A percentile compares a stretch with the other conserved stretches of the same genome.
These are phyloP conservation scores for Lottia gigantea DNA, from an alignment of 2,888 invertebrate species.

Conservation along the genomic window DNA sequence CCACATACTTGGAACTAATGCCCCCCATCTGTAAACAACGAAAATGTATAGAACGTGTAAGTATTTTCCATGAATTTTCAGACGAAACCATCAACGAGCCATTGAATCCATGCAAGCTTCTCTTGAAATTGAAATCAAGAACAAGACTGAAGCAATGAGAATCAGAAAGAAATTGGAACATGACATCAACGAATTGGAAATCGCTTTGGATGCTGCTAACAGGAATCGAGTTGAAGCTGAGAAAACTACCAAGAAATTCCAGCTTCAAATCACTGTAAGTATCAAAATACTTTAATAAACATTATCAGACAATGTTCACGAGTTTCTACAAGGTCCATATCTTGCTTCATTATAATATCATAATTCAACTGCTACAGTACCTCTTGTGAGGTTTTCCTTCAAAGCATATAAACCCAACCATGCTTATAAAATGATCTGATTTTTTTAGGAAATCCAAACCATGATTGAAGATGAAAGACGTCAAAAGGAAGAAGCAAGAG, in stretches of 20 bases:
- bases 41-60: neutral
- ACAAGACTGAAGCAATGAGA: constrained; percentile 98
- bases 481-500: constrained; percentile 95
- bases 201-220: constrained; percentile 98
- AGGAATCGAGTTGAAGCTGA: constrained; percentile 97
- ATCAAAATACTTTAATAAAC: neutral
- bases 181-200: constrained; percentile 98
- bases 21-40: no score
- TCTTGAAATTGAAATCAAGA: constrained; percentile 98
- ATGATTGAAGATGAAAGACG: constrained; percentile 97
- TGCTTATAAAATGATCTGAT: neutral
- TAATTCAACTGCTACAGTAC: no score
- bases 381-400: no score
- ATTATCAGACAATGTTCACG: no score
- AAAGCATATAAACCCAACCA: neutral
- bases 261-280: constrained; percentile 86
- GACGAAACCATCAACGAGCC: constrained; percentile 99
- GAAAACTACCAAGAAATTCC: constrained; percentile 99
- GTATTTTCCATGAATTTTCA: constrained; percentile 56
- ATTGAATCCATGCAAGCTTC: constrained; percentile 99
- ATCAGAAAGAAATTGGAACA: constrained; percentile 99
- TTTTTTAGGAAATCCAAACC: constrained; percentile 79
- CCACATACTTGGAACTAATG: no score
- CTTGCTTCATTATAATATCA: no score
- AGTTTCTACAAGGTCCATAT: no score